Percentiles rank a stretch among this genome's conserved stretches.
Evolutionary conservation across 37 sponge, comb jelly and placozoan species (phyloP).

Genomic region (Geodia barretti): DNA sequence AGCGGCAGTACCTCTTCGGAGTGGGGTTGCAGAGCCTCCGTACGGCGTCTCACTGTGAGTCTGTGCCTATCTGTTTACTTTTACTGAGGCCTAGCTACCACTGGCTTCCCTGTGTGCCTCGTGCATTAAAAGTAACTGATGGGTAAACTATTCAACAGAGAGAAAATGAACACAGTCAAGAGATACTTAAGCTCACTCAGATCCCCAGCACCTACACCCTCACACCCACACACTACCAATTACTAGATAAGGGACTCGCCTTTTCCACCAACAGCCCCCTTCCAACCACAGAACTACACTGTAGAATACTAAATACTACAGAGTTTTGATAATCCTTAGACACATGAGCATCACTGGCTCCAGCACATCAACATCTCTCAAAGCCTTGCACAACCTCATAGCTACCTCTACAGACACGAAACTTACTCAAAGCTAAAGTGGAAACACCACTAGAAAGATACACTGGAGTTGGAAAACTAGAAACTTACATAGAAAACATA

Average conservation of each 20-base stretch:
- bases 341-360: background rate
- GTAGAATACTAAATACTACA: conserved; percentile 3
- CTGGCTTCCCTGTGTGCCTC: no score
- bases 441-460: background rate
- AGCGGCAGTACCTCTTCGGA: background rate
- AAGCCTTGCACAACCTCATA: background rate
- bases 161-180: background rate
- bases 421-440: background rate
- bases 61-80: no score
- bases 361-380: background rate
- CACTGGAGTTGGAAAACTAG: conserved; percentile 1
- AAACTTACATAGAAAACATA: conserved; percentile 9
- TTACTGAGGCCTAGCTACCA: no score
- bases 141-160: no score
- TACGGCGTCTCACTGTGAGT: background rate
- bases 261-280: conserved; percentile 7
- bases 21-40: background rate
- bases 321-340: background rate
- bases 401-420: conserved; percentile 2
- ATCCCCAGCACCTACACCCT: no score
- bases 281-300: no score
- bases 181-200: background rate
- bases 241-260: conserved; percentile 8
- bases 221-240: background rate
- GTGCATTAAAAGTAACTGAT: no score